These are phyloP conservation scores for Montipora foliosa DNA, from an alignment of 64 coral and sea anemone species.

Conservation along the genomic window DNA sequence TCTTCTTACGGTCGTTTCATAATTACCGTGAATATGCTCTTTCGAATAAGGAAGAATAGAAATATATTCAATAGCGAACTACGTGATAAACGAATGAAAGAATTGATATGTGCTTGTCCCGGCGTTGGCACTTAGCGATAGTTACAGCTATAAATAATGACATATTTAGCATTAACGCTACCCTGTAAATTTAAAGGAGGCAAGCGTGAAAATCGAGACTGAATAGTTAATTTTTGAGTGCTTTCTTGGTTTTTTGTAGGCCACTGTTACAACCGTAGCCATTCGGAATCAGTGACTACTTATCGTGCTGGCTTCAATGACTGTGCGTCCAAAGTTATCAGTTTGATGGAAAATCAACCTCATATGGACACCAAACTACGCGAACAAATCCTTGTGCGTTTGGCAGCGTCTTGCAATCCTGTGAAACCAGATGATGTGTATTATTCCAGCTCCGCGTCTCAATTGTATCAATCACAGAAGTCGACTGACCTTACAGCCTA, in stretches of 20 bases:
- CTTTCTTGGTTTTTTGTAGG: neutral
- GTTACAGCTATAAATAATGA: neutral
- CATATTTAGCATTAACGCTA: neutral
- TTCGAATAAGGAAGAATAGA: no score
- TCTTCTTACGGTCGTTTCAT: no score
- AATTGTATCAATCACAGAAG: neutral
- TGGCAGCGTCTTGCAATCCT: conserved; percentile 11
- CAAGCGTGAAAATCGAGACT: neutral
- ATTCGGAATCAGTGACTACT: conserved; percentile 1
- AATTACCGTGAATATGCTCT: no score
- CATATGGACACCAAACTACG: conserved; percentile 3
- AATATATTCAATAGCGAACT: no score
- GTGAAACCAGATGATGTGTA: neutral
- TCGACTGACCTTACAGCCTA: neutral
- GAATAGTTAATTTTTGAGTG: neutral
- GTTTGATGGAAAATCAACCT: conserved; percentile 29
- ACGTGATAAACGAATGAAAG: no score
- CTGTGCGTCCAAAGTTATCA: conserved; percentile 16
- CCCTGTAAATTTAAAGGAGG: neutral
- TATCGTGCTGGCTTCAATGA: conserved; percentile 28
- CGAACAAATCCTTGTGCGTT: conserved; percentile 24
- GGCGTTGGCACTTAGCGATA: no score
- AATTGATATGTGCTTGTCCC: no score
- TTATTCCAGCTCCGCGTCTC: neutral
- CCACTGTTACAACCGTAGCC: conserved; percentile 2